Evolutionary conservation across 2,113 vertebrate species (phyloP).

Genomic region (Uropsilus gracilis): DNA sequence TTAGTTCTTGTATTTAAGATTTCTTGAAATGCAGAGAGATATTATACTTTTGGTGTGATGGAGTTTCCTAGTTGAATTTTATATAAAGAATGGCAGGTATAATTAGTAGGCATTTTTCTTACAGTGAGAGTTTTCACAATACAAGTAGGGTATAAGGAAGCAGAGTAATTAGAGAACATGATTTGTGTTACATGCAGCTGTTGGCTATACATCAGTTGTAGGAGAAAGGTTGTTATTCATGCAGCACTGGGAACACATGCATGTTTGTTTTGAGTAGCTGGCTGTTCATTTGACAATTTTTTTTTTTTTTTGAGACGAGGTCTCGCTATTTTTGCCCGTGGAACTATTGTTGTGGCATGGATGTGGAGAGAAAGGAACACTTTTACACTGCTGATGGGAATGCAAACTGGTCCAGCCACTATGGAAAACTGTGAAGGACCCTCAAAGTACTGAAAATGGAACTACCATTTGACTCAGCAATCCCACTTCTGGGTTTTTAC

Average conservation of each 20-base stretch:
- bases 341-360: too few relatives aligned
- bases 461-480: too few relatives aligned
- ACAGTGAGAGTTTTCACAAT: constrained; percentile 43
- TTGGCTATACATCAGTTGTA: constrained; percentile 34
- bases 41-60: not conserved
- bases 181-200: constrained; percentile 52
- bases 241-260: not conserved
- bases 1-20: constrained; percentile 5
- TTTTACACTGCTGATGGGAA: too few relatives aligned
- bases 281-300: constrained; percentile 39
- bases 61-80: constrained; percentile 26
- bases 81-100: not conserved
- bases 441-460: too few relatives aligned
- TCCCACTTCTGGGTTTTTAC: too few relatives aligned
- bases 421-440: too few relatives aligned
- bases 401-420: too few relatives aligned
- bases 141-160: constrained; percentile 19
- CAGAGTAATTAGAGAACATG: constrained; percentile 47
- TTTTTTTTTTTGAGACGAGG: constrained; percentile 29
- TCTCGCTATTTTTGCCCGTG: too few relatives aligned
- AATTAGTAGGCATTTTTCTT: constrained; percentile 50
- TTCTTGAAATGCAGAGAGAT: not conserved
- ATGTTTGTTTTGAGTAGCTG: constrained; percentile 48
- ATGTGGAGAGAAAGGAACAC: too few relatives aligned
- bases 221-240: constrained; percentile 2